phyloP scores from a whole-genome alignment of 2,797 vertebrate genomes.

The Epinephelus awoara region DNA sequence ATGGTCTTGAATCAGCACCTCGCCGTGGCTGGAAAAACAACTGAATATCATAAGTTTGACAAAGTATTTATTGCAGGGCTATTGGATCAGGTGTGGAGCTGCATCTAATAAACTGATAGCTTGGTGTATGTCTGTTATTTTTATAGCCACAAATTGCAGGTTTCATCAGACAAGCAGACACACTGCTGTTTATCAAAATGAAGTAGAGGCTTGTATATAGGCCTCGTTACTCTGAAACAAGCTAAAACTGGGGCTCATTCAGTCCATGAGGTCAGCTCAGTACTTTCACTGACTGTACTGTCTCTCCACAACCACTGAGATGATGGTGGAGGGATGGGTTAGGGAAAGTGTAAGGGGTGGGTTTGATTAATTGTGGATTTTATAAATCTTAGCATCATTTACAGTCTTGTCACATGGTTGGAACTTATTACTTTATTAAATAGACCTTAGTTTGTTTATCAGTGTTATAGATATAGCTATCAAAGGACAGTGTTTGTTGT shows the following conservation, averaged over 20 bases:
- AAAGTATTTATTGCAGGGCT: background rate
- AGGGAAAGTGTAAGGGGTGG: background rate
- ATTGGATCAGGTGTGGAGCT: background rate
- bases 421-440: too few relatives aligned
- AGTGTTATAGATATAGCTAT: too few relatives aligned
- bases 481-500: too few relatives aligned
- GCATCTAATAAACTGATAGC: background rate
- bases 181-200: background rate
- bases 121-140: background rate
- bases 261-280: background rate
- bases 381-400: too few relatives aligned
- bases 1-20: background rate
- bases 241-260: background rate
- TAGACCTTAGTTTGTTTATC: too few relatives aligned
- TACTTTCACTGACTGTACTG: background rate
- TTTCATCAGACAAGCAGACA: slow-evolving; percentile 1
- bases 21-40: background rate
- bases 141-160: background rate
- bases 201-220: background rate
- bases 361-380: background rate
- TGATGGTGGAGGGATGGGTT: background rate
- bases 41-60: background rate
- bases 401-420: too few relatives aligned
- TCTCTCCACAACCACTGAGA: background rate
- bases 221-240: background rate